A percentile compares a stretch with the other conserved stretches of the same genome.
These are phyloP conservation scores for Phragmatobia fuliginosa DNA, from an alignment of 2,888 invertebrate genomes.

Conservation along the genomic window DNA sequence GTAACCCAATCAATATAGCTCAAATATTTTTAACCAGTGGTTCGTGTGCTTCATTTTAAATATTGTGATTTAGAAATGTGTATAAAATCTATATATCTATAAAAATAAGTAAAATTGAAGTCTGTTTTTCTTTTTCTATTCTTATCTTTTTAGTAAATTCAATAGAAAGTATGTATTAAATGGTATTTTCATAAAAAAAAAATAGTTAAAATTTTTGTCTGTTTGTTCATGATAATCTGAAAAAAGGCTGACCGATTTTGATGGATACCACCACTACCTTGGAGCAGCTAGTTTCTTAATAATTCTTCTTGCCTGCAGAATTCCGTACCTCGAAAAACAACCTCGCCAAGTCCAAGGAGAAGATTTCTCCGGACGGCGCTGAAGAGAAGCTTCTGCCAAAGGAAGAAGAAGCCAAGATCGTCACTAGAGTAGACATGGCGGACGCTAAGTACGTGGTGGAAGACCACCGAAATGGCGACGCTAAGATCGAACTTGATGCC, in stretches of 20 bases:
- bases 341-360: slow-evolving; percentile 78
- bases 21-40: not conserved
- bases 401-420: slow-evolving; percentile 87
- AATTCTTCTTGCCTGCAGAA: slow-evolving; percentile 48
- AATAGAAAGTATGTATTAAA: too few relatives aligned
- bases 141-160: too few relatives aligned
- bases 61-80: not conserved
- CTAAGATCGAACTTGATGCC: slow-evolving; percentile 93
- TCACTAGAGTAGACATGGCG: slow-evolving; percentile 86
- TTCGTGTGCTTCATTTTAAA: not conserved
- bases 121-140: too few relatives aligned
- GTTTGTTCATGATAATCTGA: too few relatives aligned
- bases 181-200: too few relatives aligned
- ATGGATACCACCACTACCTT: too few relatives aligned
- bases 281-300: too few relatives aligned
- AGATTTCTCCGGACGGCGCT: slow-evolving; percentile 88
- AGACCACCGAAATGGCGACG: slow-evolving; percentile 94
- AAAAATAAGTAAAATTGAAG: too few relatives aligned
- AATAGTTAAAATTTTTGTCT: too few relatives aligned
- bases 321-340: slow-evolving; percentile 73
- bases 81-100: too few relatives aligned
- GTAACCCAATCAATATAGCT: not conserved
- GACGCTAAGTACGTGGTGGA: slow-evolving; percentile 92
- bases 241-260: too few relatives aligned
- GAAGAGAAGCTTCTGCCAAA: slow-evolving; percentile 90